Evolutionary conservation across 1,140 invertebrate genomes (phyloP), one percentile per base, ranked within the genome.

Genomic region (Parapsyche elsis): DNA sequence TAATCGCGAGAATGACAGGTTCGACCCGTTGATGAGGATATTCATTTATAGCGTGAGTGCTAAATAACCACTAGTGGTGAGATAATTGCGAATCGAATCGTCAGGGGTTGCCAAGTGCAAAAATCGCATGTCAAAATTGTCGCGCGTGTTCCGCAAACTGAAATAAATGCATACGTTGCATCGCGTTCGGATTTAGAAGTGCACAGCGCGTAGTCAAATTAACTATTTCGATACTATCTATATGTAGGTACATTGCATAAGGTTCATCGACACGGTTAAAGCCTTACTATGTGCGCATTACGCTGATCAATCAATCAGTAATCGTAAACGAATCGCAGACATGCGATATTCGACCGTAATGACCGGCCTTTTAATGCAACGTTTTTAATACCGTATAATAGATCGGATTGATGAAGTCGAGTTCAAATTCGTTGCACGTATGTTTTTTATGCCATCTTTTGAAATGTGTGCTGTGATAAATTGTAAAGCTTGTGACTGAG

Each of bases 261-360:
- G 21, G 57, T 61, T 61, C 57, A 21, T 61, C 57, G 57, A 61
- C 57, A 38, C 30, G 30, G 1, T 7, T 1, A 38, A 38, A 38
- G 30, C n/a, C n/a, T 38, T 38, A 38, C 57, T 9, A 61, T 61
- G 9, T 4, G 16, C 21, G 21, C 57, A 61, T 61, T 61, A 61
- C 30, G 21, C 57, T 61, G 57, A 61, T 61, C 57, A 21, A 19
- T 61, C 57, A 61, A 61, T 61, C 57, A 61, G 57, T 61, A 61
- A 61, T 61, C 57, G 57, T 61, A 61, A 61, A 61, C 21, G 57
- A 61, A 61, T 61, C 16, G 30, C 30, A 38, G 30, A 38, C 30
- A 38, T 38, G 21, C 57, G 57, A 61, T 61, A 61, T 61, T 61
- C 57, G 21, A 61, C 16, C 16, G 57, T 61, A 61, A 61, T 61